Base-by-base conservation (phyloP, 2,888 invertebrate species). In the Chymomyza amoena region DNA sequence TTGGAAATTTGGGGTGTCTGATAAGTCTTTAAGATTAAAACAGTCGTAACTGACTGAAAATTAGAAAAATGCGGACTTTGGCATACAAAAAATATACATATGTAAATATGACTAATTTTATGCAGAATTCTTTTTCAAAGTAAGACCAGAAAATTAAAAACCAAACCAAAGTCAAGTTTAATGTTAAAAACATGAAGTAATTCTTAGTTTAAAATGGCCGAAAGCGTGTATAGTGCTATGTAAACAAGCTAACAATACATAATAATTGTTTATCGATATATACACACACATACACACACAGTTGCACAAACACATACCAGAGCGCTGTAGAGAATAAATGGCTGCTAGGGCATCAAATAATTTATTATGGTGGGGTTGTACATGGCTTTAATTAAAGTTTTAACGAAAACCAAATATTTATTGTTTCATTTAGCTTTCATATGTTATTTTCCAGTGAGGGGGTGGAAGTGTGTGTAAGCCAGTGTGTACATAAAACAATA, bases 301-400 rank as follows among this genome's bases (percentile, higher is more conserved):
- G n/a, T n/a, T n/a, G n/a, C n/a, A n/a, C n/a, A n/a, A n/a, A n/a
- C n/a, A n/a, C n/a, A 66, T 73, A 65, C 65, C 45, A 63, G 60
- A 60, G 56, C 56, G 51, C 9, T 16, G 51, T 7, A 51, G 6
- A 51, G 16, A 16, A 16, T 16, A 51, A 51, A 51, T 15, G 51
- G 56, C 56, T 73, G 65, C 64, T 69, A 63, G 77, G 69, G 83
- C 52, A 73, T 71, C 78, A 88, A 87, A 85, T 87, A 85, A 85
- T 82, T 85, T 85, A 88, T 87, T 88, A 77, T 68, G 80, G 61
- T 15, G 9, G 77, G 76, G 64, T 74, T 5, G 6, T 10, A 25
- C 85, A 84, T 79, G 83, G 75, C 88, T 85, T 85, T 85, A 85
- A 85, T 85, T 85, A 85, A 88, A 85, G 80, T 88, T 88, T 87